Evolutionary conservation across 2,113 vertebrate species (phyloP).

Genomic region (Tricholaema leucomelas): DNA sequence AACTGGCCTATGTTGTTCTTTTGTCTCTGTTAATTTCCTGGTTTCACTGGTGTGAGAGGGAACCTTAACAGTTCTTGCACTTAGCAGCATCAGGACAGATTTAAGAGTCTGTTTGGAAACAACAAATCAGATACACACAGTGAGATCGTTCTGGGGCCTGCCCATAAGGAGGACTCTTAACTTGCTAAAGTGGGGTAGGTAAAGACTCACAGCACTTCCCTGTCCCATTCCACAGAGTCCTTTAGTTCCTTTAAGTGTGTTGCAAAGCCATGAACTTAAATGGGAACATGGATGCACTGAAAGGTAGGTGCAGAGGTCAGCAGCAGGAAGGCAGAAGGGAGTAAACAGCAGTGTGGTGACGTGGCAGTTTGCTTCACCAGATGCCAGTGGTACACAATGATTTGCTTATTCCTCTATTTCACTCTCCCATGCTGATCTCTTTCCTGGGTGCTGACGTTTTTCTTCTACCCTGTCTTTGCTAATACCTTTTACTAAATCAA

Average conservation of each 20-base stretch:
- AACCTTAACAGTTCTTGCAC: background rate
- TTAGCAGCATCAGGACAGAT: background rate
- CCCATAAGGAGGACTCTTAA: background rate
- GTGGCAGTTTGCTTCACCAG: background rate
- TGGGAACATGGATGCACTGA: background rate
- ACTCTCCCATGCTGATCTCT: conserved; percentile 75
- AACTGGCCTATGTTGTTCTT: background rate
- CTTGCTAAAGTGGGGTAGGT: background rate
- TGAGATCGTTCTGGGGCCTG: background rate
- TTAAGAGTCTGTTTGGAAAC: background rate
- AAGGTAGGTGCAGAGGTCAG: background rate
- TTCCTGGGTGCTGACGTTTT: conserved; percentile 89
- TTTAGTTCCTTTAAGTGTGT: background rate
- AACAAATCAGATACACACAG: background rate
- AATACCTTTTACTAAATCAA: conserved; percentile 80
- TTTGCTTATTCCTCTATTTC: conserved; percentile 75
- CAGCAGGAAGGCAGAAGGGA: background rate
- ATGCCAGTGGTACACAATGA: background rate
- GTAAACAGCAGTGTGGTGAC: background rate
- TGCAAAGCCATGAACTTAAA: background rate
- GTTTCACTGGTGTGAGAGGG: background rate
- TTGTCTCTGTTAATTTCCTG: background rate
- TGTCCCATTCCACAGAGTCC: background rate
- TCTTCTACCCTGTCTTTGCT: conserved; percentile 75
- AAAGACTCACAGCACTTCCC: background rate